phyloP scores from a whole-genome alignment of 2,888 invertebrate genomes.

The Coelopa pilipes region DNA sequence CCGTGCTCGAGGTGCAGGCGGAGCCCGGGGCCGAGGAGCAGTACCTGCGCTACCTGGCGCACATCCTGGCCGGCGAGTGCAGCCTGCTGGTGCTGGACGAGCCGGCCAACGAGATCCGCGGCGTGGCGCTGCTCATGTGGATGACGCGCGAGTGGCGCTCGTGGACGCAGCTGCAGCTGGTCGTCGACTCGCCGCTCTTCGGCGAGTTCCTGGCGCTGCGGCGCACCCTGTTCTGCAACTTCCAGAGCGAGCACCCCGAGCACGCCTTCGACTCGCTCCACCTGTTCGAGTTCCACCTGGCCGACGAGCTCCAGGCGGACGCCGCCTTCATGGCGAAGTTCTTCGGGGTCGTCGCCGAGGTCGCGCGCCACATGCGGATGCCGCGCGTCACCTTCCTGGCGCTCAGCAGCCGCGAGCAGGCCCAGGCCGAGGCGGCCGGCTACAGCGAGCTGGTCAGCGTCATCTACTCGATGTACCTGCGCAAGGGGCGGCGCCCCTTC shows the following conservation, averaged over 20 bases:
- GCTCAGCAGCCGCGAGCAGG: constrained; percentile 30
- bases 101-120: constrained; percentile 42
- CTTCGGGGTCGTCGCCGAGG: constrained; percentile 44
- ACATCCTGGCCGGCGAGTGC: constrained; percentile 46
- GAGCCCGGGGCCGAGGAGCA: constrained; percentile 34
- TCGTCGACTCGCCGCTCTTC: constrained; percentile 34
- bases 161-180: constrained; percentile 39
- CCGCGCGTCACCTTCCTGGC: constrained; percentile 44
- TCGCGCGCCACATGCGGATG: constrained; percentile 47
- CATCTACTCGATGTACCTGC: constrained; percentile 45
- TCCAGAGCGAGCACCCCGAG: constrained; percentile 18
- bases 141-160: constrained; percentile 46
- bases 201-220: constrained; percentile 37
- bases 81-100: constrained; percentile 43
- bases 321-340: constrained; percentile 37
- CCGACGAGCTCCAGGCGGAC: constrained; percentile 25
- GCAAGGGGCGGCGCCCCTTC: constrained; percentile 39
- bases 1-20: constrained; percentile 35
- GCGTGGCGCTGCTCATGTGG: constrained; percentile 46
- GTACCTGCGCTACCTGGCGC: constrained; percentile 39
- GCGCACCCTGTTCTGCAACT: constrained; percentile 29
- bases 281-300: constrained; percentile 42
- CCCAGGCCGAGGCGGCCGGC: constrained; percentile 20
- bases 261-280: constrained; percentile 40
- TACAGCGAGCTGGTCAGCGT: constrained; percentile 37